phyloP scores from a whole-genome alignment of 2,113 vertebrate species.

The Corythaeola cristata region DNA sequence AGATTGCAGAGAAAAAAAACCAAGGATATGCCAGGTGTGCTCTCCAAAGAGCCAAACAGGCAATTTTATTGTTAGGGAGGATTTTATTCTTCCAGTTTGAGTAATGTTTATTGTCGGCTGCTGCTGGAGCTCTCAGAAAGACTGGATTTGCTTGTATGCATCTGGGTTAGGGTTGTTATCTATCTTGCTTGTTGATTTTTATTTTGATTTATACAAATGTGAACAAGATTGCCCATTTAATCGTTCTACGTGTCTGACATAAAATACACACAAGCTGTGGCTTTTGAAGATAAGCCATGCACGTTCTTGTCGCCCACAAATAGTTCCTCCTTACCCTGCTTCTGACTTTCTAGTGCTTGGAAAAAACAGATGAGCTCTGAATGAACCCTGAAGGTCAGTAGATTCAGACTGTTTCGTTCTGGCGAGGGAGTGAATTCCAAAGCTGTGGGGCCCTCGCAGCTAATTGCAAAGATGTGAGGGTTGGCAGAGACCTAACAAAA shows the following conservation, averaged over 20 bases:
- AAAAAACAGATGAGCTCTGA: constrained; percentile 29
- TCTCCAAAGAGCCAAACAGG: not conserved
- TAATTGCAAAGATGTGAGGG: constrained; percentile 51
- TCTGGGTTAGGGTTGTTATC: not conserved
- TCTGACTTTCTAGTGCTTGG: not conserved
- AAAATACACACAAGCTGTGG: not conserved
- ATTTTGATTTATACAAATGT: not conserved
- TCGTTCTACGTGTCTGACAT: not conserved
- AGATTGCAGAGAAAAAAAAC: not conserved
- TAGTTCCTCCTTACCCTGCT: not conserved
- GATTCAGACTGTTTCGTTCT: constrained; percentile 27
- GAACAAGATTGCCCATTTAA: not conserved
- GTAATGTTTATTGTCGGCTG: not conserved
- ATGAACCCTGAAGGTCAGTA: constrained; percentile 52
- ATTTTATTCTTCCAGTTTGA: not conserved
- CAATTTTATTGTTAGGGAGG: not conserved
- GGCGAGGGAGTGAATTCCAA: constrained; percentile 52
- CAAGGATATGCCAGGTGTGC: not conserved
- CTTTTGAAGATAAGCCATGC: not conserved
- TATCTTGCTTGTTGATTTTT: not conserved
- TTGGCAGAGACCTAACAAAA: constrained; percentile 51
- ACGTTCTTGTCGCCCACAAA: not conserved
- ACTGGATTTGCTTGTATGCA: not conserved
- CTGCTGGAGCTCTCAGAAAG: not conserved
- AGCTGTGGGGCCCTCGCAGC: constrained; percentile 38